phyloP scores from a whole-genome alignment of 2,797 vertebrate species.

The Agapornis canus region DNA sequence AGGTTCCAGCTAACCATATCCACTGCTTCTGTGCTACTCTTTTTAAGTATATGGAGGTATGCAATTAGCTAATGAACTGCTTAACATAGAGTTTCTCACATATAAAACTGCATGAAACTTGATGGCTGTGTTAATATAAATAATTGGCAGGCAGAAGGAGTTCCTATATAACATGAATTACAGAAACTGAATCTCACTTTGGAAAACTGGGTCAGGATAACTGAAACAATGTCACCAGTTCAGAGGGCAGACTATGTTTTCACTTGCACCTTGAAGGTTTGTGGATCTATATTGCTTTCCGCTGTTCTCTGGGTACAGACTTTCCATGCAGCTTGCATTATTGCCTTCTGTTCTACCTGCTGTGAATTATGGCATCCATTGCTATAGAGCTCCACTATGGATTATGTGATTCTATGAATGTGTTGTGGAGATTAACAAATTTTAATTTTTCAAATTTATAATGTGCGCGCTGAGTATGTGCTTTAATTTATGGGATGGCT shows the following conservation, averaged over 20 bases:
- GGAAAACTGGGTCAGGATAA: not conserved
- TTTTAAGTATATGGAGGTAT: not conserved
- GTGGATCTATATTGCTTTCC: not conserved
- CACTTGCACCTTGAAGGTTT: not conserved
- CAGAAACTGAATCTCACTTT: not conserved
- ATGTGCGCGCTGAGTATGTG: accelerated
- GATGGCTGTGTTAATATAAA: not conserved
- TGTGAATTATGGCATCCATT: not conserved
- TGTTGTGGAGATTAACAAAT: not conserved
- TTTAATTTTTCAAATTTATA: not conserved
- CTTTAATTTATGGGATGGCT: not conserved
- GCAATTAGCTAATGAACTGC: not conserved
- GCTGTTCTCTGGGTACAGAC: not conserved
- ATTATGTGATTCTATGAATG: not conserved
- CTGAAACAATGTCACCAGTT: not conserved
- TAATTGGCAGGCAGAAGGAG: not conserved
- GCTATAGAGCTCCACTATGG: not conserved
- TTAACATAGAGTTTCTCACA: not conserved
- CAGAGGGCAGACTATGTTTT: not conserved
- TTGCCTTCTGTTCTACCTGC: not conserved
- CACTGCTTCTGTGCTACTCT: not conserved
- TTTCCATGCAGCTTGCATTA: not conserved
- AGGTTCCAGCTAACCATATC: not conserved
- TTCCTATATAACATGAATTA: not conserved
- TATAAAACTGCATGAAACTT: not conserved